Conservation (phyloP, 2,888 invertebrate genomes). For the Drosophila parthenogenetica region DNA sequence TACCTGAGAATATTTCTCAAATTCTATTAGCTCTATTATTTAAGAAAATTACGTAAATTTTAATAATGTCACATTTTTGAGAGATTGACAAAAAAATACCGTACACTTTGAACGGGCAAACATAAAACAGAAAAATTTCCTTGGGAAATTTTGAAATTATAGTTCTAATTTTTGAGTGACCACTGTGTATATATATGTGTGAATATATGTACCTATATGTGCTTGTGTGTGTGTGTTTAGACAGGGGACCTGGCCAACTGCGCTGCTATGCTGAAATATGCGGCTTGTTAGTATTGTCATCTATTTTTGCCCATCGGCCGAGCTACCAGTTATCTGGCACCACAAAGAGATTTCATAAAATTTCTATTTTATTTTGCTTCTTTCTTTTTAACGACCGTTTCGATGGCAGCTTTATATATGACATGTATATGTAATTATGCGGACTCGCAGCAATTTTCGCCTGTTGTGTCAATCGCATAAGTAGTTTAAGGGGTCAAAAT, state of each 20-base stretch:
- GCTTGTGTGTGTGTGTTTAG: not conserved
- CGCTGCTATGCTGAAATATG: slow-evolving; percentile 8
- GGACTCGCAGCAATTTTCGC: not conserved
- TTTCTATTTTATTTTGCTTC: not conserved
- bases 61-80: slow-evolving; percentile 3
- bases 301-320: slow-evolving; percentile 17
- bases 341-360: slow-evolving; percentile 10
- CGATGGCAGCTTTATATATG: slow-evolving; percentile 2
- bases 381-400: slow-evolving; percentile 12
- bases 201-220: not conserved
- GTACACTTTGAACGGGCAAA: not conserved
- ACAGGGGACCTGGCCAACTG: slow-evolving; percentile 15
- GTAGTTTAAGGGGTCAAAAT: slow-evolving; percentile 1
- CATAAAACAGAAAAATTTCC: slow-evolving; percentile 1
- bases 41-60: slow-evolving; percentile 28
- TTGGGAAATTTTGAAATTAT: slow-evolving; percentile 1
- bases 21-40: slow-evolving; percentile 6
- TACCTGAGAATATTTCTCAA: slow-evolving; percentile 9
- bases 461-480: not conserved
- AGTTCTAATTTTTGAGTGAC: slow-evolving; percentile 9
- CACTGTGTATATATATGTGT: slow-evolving; percentile 2
- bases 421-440: slow-evolving; percentile 3
- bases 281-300: slow-evolving; percentile 12
- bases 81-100: not conserved
- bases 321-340: slow-evolving; percentile 14